Conservation (phyloP, 2,888 invertebrate species). For the Dexiosoma caninum region DNA sequence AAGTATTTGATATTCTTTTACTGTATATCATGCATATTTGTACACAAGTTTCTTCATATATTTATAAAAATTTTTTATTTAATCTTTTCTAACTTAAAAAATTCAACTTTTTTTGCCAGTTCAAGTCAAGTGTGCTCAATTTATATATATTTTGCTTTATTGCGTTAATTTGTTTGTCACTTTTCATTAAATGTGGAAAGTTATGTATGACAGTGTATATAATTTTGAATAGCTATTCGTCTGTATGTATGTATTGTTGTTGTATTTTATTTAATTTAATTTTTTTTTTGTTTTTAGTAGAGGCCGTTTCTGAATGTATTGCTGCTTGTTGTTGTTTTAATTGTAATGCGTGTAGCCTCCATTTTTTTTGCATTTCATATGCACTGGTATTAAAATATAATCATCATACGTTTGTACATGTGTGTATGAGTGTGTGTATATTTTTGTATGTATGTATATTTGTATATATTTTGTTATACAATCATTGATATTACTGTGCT, state of each 20-base stretch:
- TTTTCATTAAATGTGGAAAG: constrained; percentile 39
- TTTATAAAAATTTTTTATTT: no score
- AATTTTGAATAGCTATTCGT: not conserved
- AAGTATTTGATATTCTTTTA: no score
- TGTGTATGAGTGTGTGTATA: not conserved
- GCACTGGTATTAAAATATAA: constrained; percentile 23
- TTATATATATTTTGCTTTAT: not conserved
- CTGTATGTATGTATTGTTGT: constrained; percentile 17
- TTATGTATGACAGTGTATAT: constrained; percentile 18
- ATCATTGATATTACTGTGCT: constrained; percentile 59
- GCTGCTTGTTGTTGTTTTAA: constrained; percentile 34
- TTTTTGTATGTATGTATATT: not conserved
- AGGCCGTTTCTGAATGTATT: constrained; percentile 44
- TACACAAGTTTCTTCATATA: not conserved
- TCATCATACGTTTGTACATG: no score
- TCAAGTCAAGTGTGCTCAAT: not conserved
- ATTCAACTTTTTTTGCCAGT: not conserved
- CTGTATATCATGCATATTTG: no score
- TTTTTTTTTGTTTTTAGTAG: constrained; percentile 30
- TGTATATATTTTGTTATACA: constrained; percentile 49
- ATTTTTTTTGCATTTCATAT: constrained; percentile 42
- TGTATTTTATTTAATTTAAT: not conserved
- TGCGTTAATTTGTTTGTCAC: constrained; percentile 44
- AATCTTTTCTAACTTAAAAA: no score
- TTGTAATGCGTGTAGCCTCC: constrained; percentile 63